phyloP scores from a whole-genome alignment of 2,888 invertebrate genomes.

The Ecdyonurus torrentis region DNA sequence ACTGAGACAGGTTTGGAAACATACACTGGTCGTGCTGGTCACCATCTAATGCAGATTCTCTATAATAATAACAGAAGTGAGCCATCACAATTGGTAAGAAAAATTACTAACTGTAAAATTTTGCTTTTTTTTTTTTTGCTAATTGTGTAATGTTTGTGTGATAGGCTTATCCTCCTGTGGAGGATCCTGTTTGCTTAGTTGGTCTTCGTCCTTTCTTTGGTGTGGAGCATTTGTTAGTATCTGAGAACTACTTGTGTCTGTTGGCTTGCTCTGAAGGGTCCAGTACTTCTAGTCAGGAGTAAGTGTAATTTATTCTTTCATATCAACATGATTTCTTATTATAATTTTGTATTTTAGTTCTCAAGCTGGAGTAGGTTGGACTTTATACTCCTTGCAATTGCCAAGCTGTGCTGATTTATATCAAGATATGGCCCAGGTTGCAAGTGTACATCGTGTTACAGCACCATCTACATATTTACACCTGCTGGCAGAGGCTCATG shows the following conservation, averaged over 20 bases:
- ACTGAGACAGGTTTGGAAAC: slow-evolving; percentile 61
- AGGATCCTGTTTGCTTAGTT: slow-evolving; percentile 45
- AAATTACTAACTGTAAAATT: neutral
- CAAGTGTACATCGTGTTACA: slow-evolving; percentile 41
- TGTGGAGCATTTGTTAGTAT: slow-evolving; percentile 33
- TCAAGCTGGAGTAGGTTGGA: slow-evolving; percentile 31
- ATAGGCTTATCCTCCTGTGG: slow-evolving; percentile 36
- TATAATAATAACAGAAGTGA: neutral
- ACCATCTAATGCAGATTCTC: slow-evolving; percentile 26
- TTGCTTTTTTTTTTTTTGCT: neutral
- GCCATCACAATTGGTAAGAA: neutral
- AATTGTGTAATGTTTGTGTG: slow-evolving; percentile 2
- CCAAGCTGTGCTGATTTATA: slow-evolving; percentile 46
- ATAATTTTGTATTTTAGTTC: neutral
- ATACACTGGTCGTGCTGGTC: slow-evolving; percentile 49
- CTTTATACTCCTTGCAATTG: slow-evolving; percentile 51
- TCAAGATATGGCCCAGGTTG: slow-evolving; percentile 50
- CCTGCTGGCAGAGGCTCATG: slow-evolving; percentile 53
- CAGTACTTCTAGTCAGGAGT: slow-evolving; percentile 15
- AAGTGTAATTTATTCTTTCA: slow-evolving; percentile 7
- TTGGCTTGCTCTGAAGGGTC: slow-evolving; percentile 40
- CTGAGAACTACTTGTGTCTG: slow-evolving; percentile 33
- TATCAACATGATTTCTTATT: neutral
- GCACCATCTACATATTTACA: slow-evolving; percentile 52
- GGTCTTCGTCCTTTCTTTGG: slow-evolving; percentile 50